Base-by-base conservation (phyloP, 2,888 invertebrate genomes). In the Pemphredon lugubris region DNA sequence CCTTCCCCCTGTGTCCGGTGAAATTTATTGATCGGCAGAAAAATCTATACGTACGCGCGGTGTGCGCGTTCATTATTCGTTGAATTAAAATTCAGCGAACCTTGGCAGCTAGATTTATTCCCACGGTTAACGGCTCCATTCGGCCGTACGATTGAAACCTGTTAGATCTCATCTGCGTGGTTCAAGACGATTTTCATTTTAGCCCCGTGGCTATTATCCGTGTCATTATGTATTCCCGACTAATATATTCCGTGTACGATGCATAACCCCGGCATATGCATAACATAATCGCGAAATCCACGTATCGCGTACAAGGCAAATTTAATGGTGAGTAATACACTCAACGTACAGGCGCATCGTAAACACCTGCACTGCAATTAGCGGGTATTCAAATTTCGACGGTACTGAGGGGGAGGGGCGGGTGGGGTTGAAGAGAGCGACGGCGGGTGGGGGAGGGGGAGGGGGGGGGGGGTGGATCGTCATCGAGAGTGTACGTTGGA, bases 341-440 rank as follows among this genome's bases (percentile, higher is more conserved):
- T 18, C 59, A 32, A n/a, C 20, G 18, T 59, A 16, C 40, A 26
- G 50, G 7, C 16, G 45, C 9, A 47, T 34, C 42, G 40, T 50
- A 44, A 40, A 45, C 40, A 26, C 21, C 18, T 45, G 26, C 39
- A 11, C 40, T 39, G 55, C 59, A 71, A 77, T 78, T 77, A 74
- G 37, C 68, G 48, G 40, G 71, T 65, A 78, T 77, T 72, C 78
- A 78, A 75, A 78, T 75, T 68, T 65, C 63, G 44, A 47, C 16
- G 45, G n/a, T n/a, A n/a, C n/a, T n/a, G n/a, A n/a, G n/a, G n/a
- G n/a, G n/a, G n/a, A n/a, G n/a, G n/a, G n/a, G n/a, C n/a, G n/a
- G n/a, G n/a, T n/a, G n/a, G n/a, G n/a, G n/a, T n/a, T n/a, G n/a
- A n/a, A n/a, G n/a, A n/a, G n/a, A n/a, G n/a, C n/a, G n/a, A n/a